Conservation (phyloP, 2,797 vertebrate genomes). For the Notamacropus eugenii region DNA sequence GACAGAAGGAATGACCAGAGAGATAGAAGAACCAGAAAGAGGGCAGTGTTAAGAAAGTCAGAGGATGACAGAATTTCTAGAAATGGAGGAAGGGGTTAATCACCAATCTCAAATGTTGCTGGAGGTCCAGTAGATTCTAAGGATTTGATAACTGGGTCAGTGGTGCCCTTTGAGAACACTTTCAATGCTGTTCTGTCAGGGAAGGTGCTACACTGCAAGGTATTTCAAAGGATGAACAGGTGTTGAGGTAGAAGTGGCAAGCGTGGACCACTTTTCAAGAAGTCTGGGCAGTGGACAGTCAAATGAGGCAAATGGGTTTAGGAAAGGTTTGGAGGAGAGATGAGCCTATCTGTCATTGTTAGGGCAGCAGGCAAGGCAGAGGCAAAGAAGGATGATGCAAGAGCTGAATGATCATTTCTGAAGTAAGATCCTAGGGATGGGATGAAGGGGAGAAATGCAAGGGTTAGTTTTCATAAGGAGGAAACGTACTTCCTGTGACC, state of each 20-base stretch:
- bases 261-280: not conserved
- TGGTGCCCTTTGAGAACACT: not conserved
- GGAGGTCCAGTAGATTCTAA: not conserved
- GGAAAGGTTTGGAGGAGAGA: not conserved
- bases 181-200: not conserved
- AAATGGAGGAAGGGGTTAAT: not conserved
- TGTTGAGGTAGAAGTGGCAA: not conserved
- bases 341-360: not conserved
- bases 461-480: not conserved
- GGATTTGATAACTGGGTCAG: not conserved
- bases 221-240: not conserved
- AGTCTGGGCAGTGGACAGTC: not conserved
- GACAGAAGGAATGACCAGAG: not conserved
- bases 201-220: not conserved
- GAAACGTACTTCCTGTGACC: not conserved
- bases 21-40: not conserved
- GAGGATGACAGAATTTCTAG: not conserved
- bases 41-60: not conserved
- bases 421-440: not conserved
- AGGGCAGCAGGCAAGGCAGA: too few relatives aligned
- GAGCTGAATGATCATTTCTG: not conserved
- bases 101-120: not conserved
- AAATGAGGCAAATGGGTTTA: not conserved
- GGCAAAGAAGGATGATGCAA: not conserved
- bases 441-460: not conserved